Base-by-base conservation (phyloP, 2,888 invertebrate species). In the Andrena chrysosceles region DNA sequence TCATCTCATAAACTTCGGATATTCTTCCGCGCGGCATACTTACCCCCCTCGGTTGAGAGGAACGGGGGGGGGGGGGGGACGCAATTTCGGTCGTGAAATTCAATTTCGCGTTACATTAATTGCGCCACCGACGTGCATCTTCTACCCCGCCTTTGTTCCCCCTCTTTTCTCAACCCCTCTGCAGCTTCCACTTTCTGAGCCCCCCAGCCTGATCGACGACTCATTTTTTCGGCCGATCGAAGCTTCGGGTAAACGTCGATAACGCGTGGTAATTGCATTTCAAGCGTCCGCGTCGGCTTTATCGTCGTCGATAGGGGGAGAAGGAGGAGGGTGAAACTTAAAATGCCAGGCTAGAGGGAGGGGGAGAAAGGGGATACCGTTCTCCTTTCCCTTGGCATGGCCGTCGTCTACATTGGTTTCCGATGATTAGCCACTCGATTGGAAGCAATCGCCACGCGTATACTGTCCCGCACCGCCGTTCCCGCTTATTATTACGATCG, bases 381-480 rank as follows among this genome's bases (percentile, higher is more conserved):
- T 26, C 52, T 60, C 62, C 54, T 59, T 54, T 63, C 35, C 59
- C 23, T 59, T 60, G 56, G 64, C 64, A 67, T 54, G 70, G 31
- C n/a, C 64, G 33, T 54, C 60, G 54, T 81, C 73, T 78, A 85
- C 91, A 92, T 92, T 91, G 92, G 90, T 91, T 92, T 92, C 91
- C 92, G 89, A 92, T 92, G 92, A 92, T 92, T 92, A 91, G 91
- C 89, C 86, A 89, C 88, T 89, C 90, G 90, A 89, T 91, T 88
- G 91, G 91, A 90, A 90, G 90, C 91, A 90, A 91, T 92, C 90
- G 89, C 88, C 87, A 91, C 90, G 82, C 87, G 71, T 76, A 74
- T 74, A 68, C 68, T 66, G 54, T 68, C 73, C 80, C 68, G n/a
- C 26, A 63, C 48, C 31, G 42, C 59, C 81, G 64, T 78, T 82